Base-by-base conservation (phyloP, 2,113 vertebrate species). In the Ctenodactylus gundi region DNA sequence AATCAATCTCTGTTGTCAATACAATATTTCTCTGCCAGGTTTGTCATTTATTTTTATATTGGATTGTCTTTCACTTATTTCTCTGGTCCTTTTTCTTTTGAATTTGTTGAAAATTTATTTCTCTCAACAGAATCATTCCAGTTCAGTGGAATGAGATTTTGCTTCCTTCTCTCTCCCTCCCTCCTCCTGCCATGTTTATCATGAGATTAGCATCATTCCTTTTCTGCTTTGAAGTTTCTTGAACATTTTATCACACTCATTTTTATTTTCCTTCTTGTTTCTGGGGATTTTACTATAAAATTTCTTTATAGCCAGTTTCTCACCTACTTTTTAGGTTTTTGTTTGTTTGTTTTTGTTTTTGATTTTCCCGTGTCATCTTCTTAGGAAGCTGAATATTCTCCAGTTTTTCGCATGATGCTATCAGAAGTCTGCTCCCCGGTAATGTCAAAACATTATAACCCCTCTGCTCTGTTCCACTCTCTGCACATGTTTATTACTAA, bases 401-500 rank as follows among this genome's bases (percentile, higher is more conserved):
- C 86, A 95, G 0, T 97, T 96, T 97, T 85, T 96, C 80, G 88
- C 15, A 72, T 94, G 97, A 96, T 93, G 46, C 5, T 98, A 97
- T 97, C 96, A 96, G 89, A 90, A 72, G 60, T 97, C 87, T 97
- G 95, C 96, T 95, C 91, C 91, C 62, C 88, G 95, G 94, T 90
- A 95, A 36, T 94, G 95, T 55, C 92, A 88, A 89, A 85, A 82
- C 97, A 96, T 97, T 97, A 95, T 91, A 96, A 97, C 83, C 89
- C 60, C 34, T 76, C 3, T 94, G 73, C 7, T 1, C 76, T 46
- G 96, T 97, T 98, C 97, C 1, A 0, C 94, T 97, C 94, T 93
- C 85, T 97, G 94, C 92, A 92, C 96, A 80, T 95, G 95, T 95
- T 97, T 98, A 97, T 97, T 97, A 95, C 94, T 93, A 60, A 97